Percentiles rank a stretch among this genome's conserved stretches.
Conservation (phyloP, 2,113 vertebrate genomes). For the Motacilla alba region DNA sequence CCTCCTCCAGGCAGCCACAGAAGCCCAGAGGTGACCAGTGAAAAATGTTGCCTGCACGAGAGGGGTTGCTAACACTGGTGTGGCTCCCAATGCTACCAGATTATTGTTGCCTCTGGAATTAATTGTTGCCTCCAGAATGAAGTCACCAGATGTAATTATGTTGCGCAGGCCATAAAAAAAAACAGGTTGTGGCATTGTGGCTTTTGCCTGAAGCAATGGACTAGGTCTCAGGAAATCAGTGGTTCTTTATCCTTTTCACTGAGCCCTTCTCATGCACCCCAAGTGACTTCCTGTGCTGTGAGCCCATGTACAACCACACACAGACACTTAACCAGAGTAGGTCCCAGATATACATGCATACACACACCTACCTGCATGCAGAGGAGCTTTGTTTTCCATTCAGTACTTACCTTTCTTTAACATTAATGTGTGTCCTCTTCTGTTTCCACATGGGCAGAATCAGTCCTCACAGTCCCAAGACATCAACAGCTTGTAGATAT, state of each 20-base stretch:
- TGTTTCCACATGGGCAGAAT: neutral
- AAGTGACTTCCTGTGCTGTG: neutral
- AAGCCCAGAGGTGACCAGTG: neutral
- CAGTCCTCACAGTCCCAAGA: neutral
- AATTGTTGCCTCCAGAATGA: neutral
- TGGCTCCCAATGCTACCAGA: neutral
- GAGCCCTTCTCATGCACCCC: neutral
- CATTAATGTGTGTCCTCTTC: neutral
- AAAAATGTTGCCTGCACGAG: neutral
- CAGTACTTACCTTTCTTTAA: neutral
- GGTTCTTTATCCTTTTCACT: neutral
- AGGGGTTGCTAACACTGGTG: accelerated
- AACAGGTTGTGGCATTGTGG: neutral
- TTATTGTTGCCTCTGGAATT: neutral
- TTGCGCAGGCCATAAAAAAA: neutral
- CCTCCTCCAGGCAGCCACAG: neutral
- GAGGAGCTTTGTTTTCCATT: neutral
- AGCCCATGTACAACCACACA: neutral
- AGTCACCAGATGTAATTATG: neutral
- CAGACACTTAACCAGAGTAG: neutral
- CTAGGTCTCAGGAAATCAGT: neutral
- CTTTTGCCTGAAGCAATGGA: neutral
- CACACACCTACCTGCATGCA: neutral
- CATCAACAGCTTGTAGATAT: neutral
- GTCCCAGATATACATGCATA: neutral